phyloP scores from a whole-genome alignment of 2,888 invertebrate species.

The Lapara coniferarum region DNA sequence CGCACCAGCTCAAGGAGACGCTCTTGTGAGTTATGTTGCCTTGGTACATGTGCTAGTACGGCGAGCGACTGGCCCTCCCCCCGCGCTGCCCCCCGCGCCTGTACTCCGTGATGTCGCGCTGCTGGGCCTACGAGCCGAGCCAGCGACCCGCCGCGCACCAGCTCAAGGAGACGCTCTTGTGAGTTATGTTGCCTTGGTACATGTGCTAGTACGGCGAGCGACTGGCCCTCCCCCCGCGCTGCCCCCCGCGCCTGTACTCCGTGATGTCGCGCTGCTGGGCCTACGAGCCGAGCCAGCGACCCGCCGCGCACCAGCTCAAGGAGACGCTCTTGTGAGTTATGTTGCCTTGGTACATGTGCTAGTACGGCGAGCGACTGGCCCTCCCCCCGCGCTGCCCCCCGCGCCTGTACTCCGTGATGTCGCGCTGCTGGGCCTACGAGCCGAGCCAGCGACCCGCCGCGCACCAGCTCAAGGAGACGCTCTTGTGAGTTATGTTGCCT shows the following conservation, averaged over 20 bases:
- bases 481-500: slow-evolving; percentile 85
- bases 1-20: slow-evolving; percentile 94
- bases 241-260: slow-evolving; percentile 93
- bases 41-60: not conserved
- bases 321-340: slow-evolving; percentile 91
- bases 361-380: slow-evolving; percentile 97
- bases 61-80: too few relatives aligned
- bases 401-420: slow-evolving; percentile 96
- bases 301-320: slow-evolving; percentile 94
- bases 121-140: slow-evolving; percentile 46
- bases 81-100: slow-evolving; percentile 94
- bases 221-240: slow-evolving; percentile 90
- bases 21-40: slow-evolving; percentile 86
- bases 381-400: slow-evolving; percentile 97
- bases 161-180: slow-evolving; percentile 95
- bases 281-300: slow-evolving; percentile 85
- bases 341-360: too few relatives aligned
- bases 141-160: slow-evolving; percentile 95
- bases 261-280: too few relatives aligned
- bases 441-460: slow-evolving; percentile 96
- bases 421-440: slow-evolving; percentile 98
- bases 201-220: slow-evolving; percentile 95
- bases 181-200: slow-evolving; percentile 54
- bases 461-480: slow-evolving; percentile 93
- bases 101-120: slow-evolving; percentile 79